These are phyloP conservation scores for Sylvia borin DNA, from an alignment of 2,797 vertebrate genomes.

Conservation along the genomic window DNA sequence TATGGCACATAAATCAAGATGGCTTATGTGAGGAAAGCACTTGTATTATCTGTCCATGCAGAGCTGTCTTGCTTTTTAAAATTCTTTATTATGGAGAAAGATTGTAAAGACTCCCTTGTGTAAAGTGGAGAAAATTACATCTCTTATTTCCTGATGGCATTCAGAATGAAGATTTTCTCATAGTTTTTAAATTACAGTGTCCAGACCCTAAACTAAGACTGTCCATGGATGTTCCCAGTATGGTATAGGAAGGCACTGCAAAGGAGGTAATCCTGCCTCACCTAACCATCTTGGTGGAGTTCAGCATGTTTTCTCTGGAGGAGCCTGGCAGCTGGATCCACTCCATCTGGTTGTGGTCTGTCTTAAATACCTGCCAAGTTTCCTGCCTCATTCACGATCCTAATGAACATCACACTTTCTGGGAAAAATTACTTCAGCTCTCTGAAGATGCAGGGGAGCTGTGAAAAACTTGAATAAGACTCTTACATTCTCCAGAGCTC, in stretches of 20 bases:
- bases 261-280: background rate
- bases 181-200: background rate
- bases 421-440: conserved; percentile 12
- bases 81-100: background rate
- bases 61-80: background rate
- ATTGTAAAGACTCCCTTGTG: background rate
- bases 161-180: conserved; percentile 12
- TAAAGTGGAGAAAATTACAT: background rate
- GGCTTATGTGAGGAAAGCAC: background rate
- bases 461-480: background rate
- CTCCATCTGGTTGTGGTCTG: background rate
- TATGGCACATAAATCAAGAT: background rate
- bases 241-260: background rate
- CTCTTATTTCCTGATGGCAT: background rate
- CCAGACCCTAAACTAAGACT: background rate
- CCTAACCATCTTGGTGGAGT: background rate
- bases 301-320: background rate
- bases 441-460: conserved; percentile 6
- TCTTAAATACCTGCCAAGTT: background rate
- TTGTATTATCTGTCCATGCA: background rate
- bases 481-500: background rate
- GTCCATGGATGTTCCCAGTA: background rate
- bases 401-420: background rate
- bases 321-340: background rate
- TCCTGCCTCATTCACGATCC: background rate